Conservation (phyloP, 2,888 invertebrate species). For the Papilio elwesi region DNA sequence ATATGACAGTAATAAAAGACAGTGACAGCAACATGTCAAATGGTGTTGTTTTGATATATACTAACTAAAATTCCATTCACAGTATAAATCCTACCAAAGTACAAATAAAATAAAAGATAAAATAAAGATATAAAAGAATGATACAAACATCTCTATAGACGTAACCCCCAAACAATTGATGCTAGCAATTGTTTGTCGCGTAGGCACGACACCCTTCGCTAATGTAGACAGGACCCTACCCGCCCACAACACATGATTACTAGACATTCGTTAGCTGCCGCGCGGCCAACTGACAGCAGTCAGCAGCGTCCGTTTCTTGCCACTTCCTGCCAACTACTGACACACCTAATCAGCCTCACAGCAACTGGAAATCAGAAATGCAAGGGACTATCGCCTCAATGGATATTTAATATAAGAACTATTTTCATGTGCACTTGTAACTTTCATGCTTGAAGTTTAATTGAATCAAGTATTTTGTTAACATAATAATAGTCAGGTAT, state of each 20-base stretch:
- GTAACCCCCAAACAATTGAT: not conserved
- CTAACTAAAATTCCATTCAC: too few relatives aligned
- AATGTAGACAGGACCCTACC: slow-evolving; percentile 22
- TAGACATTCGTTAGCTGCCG: slow-evolving; percentile 27
- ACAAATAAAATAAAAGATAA: too few relatives aligned
- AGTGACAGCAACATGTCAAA: too few relatives aligned
- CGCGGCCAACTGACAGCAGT: slow-evolving; percentile 4
- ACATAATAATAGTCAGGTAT: not conserved
- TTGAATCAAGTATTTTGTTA: slow-evolving; percentile 6
- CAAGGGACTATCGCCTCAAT: not conserved
- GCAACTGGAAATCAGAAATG: not conserved
- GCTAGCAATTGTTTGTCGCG: not conserved
- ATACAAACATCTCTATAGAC: not conserved
- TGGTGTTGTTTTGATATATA: too few relatives aligned
- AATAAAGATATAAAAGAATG: too few relatives aligned
- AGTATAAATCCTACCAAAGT: too few relatives aligned
- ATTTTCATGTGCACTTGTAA: not conserved
- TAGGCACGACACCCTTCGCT: slow-evolving; percentile 6
- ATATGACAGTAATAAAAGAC: too few relatives aligned
- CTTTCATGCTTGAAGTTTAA: not conserved
- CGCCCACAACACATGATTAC: slow-evolving; percentile 37
- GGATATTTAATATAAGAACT: not conserved
- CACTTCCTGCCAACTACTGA: slow-evolving; percentile 31
- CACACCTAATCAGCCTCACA: slow-evolving; percentile 21
- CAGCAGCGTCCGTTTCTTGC: slow-evolving; percentile 34